These are phyloP conservation scores for Malacoraja senta DNA, from an alignment of 2,797 vertebrate species.

Conservation along the genomic window DNA sequence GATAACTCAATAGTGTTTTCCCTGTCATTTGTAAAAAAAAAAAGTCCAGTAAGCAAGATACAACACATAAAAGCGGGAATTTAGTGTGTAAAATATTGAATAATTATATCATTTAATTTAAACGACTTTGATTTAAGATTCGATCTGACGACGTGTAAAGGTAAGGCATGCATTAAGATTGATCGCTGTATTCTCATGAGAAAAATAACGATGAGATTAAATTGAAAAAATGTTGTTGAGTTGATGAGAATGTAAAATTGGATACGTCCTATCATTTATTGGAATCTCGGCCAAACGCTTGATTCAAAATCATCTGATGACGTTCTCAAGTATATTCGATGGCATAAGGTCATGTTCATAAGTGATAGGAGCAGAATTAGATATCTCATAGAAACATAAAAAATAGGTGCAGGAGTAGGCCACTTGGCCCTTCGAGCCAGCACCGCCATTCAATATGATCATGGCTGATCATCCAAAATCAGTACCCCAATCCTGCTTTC, in stretches of 20 bases:
- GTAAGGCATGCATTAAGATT: background rate
- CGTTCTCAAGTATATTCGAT: background rate
- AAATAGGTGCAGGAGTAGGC: too few relatives aligned
- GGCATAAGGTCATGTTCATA: background rate
- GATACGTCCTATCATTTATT: background rate
- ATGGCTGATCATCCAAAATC: too few relatives aligned
- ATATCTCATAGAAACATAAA: background rate
- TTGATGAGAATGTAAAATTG: slow-evolving; percentile 7
- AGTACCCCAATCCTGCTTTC: too few relatives aligned
- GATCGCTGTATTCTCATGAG: background rate
- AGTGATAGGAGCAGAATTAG: too few relatives aligned
- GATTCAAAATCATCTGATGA: background rate
- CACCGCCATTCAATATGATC: too few relatives aligned
- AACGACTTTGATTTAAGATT: background rate
- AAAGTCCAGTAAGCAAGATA: background rate
- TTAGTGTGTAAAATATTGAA: slow-evolving; percentile 1
- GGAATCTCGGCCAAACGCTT: slow-evolving; percentile 1
- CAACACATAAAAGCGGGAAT: background rate
- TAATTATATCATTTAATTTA: background rate
- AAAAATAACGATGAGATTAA: background rate
- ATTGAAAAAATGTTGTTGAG: background rate
- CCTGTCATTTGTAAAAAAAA: background rate
- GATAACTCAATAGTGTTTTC: background rate
- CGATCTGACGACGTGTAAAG: background rate
- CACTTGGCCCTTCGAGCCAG: too few relatives aligned